Evolutionary conservation across 2,797 vertebrate species (phyloP).

Genomic region (Hydrolagus colliei): DNA sequence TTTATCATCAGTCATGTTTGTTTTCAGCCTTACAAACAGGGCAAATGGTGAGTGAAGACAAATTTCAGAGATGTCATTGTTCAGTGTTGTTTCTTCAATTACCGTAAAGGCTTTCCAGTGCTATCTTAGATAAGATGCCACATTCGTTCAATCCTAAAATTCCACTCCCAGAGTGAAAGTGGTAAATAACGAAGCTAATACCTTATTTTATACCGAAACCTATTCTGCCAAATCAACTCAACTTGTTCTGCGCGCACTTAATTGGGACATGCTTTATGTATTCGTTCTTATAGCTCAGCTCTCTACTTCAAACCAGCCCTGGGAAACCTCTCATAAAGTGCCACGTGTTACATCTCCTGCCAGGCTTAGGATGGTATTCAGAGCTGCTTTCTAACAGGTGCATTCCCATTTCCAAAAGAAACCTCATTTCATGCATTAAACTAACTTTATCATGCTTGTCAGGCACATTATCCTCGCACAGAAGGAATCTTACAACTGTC

Average conservation of each 20-base stretch:
- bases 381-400: constrained; percentile 40
- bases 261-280: neutral
- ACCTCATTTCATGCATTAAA: constrained; percentile 38
- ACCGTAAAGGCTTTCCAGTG: neutral
- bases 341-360: constrained; percentile 34
- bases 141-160: neutral
- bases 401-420: constrained; percentile 37
- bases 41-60: no score
- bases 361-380: constrained; percentile 34
- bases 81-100: neutral
- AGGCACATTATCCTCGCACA: neutral
- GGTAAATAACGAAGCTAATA: neutral
- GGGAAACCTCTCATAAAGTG: constrained; percentile 23
- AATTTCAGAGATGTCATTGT: neutral
- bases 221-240: neutral
- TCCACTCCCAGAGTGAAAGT: neutral
- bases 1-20: no score
- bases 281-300: neutral
- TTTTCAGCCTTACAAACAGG: no score
- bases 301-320: neutral
- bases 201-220: neutral
- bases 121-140: neutral
- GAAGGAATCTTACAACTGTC: constrained; percentile 41
- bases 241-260: neutral
- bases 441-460: constrained; percentile 35